These are phyloP conservation scores for Perccottus glenii DNA, from an alignment of 2,113 vertebrate genomes.

Conservation along the genomic window DNA sequence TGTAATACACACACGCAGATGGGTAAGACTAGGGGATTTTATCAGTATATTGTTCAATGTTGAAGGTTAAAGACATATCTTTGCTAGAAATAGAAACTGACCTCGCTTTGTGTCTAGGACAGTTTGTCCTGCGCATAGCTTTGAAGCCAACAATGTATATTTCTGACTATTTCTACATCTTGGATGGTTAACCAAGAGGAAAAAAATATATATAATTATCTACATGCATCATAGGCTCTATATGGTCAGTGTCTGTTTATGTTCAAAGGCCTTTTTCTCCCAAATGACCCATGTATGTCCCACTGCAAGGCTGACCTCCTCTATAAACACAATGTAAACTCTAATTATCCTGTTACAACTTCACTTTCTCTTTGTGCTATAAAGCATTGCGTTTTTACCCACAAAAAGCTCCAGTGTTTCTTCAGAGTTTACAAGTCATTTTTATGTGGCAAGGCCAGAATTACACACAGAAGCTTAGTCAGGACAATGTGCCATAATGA, in stretches of 20 bases:
- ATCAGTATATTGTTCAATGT: neutral
- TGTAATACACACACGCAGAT: neutral
- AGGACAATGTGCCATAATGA: constrained; percentile 29
- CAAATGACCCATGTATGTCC: neutral
- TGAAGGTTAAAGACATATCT: constrained; percentile 6
- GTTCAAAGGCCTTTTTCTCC: constrained; percentile 34
- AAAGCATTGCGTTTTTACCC: neutral
- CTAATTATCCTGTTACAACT: constrained; percentile 31
- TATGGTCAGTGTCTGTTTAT: constrained; percentile 41
- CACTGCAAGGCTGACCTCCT: constrained; percentile 14
- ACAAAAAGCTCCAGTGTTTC: neutral
- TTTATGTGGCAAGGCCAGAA: constrained; percentile 29
- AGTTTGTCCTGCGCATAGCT: constrained; percentile 36
- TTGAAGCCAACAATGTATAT: constrained; percentile 34
- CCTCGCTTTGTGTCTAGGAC: constrained; percentile 39
- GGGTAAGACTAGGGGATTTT: neutral
- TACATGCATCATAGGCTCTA: constrained; percentile 48
- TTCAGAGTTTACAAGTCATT: constrained; percentile 11
- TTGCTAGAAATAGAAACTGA: neutral
- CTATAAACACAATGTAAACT: constrained; percentile 29
- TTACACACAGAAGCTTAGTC: constrained; percentile 42
- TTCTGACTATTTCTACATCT: constrained; percentile 54
- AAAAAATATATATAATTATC: constrained; percentile 68
- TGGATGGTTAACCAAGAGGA: constrained; percentile 54
- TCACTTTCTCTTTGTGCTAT: constrained; percentile 16